Evolutionary conservation across 2,113 vertebrate genomes (phyloP), one percentile per base, ranked within the genome.

Genomic region (Mellivora capensis): DNA sequence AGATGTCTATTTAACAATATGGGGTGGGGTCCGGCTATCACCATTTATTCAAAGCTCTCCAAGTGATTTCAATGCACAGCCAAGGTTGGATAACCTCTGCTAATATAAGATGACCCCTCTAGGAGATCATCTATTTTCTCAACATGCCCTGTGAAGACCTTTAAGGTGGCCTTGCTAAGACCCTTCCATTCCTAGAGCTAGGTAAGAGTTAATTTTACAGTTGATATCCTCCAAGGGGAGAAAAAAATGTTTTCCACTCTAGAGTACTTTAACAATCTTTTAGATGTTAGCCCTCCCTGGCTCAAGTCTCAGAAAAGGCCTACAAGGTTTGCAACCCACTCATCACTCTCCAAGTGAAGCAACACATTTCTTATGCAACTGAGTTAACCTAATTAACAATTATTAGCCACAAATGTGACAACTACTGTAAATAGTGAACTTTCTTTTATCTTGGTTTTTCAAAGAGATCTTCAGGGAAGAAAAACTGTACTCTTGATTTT

Each of bases 391-490:
- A 87, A 96, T 94, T 97, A 97, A 95, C n/a, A 96, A 96, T 95
- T 77, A 96, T 82, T 94, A 82, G 64, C 72, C 59, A 96, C 80
- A 96, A 96, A 94, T 93, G 52, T 89, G 49, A 87, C 94, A 95
- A 87, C 57, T 87, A 52, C 64, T 97, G 27, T 93, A 96, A 96
- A 95, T 54, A 94, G 72, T 88, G 71, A 15, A 94, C 52, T 96
- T 76, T 11, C 93, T 96, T 98, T 98, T 83, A 88, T 94, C 87
- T 94, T 92, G 39, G 1, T 93, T 93, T 97, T 97, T 97, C 96
- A 97, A 96, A 96, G 94, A 97, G 57, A 86, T 90, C 96, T 90
- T 94, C 52, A 86, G 86, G 71, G 74, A 81, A 54, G 52, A 93
- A 94, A 96, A 87, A 74, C 37, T 62, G 17, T 34, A 85, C 42